phyloP scores from a whole-genome alignment of 1,140 invertebrate species.

The Rhopalosiphum maidis region DNA sequence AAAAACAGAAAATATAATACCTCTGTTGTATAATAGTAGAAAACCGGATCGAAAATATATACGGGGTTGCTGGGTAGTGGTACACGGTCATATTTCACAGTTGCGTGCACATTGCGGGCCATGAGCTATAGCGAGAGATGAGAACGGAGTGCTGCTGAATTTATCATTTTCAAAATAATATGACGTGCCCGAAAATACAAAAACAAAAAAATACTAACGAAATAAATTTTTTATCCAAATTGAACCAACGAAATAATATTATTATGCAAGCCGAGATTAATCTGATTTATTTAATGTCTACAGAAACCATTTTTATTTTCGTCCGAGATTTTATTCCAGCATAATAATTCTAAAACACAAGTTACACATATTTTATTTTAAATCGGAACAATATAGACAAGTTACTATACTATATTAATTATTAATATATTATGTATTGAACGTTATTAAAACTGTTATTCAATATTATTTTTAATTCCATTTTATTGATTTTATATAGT shows the following conservation, averaged over 20 bases:
- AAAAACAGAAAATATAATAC: slow-evolving; percentile 53
- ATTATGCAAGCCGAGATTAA: slow-evolving; percentile 24
- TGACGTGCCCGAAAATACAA: slow-evolving; percentile 24
- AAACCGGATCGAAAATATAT: slow-evolving; percentile 53
- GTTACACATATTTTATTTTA: neutral
- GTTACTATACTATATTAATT: neutral
- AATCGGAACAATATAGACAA: neutral
- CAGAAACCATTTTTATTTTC: slow-evolving; percentile 6
- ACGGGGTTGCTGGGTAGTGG: slow-evolving; percentile 12
- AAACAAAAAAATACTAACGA: neutral
- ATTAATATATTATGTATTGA: neutral
- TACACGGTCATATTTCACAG: slow-evolving; percentile 56
- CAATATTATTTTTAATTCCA: neutral
- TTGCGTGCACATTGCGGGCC: slow-evolving; percentile 47
- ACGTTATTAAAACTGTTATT: neutral
- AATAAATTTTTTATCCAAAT: slow-evolving; percentile 27
- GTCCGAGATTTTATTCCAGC: neutral
- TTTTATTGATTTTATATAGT: neutral
- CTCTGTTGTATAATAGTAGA: slow-evolving; percentile 33
- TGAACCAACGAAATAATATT: neutral
- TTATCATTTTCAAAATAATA: slow-evolving; percentile 50
- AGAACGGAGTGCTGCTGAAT: neutral
- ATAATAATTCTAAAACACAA: neutral
- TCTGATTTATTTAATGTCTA: slow-evolving; percentile 33
- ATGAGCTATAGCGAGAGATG: slow-evolving; percentile 12